Percentiles rank a stretch among this genome's conserved stretches.
phyloP scores from a whole-genome alignment of 2,888 invertebrate genomes.

The Mechanitis messenoides region DNA sequence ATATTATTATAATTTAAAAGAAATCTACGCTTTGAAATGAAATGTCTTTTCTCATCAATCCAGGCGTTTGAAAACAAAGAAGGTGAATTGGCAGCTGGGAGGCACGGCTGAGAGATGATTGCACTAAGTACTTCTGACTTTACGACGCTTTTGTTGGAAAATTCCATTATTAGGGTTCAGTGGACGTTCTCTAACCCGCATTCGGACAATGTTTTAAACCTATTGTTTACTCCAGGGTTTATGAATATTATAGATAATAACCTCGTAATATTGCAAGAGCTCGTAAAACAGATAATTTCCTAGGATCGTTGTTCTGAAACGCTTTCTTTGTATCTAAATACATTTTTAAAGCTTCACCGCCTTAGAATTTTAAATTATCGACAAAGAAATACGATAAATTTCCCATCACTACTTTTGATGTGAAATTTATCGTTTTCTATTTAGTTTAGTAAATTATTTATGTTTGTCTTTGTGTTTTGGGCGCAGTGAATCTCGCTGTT shows the following conservation, averaged over 20 bases:
- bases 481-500: too few relatives aligned
- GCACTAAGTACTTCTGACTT: conserved; percentile 43
- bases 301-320: conserved; percentile 12
- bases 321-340: conserved; percentile 13
- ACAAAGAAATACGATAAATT: neutral
- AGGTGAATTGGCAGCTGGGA: conserved; percentile 54
- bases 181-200: conserved; percentile 22
- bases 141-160: conserved; percentile 41
- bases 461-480: too few relatives aligned
- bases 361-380: neutral
- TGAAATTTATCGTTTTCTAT: too few relatives aligned
- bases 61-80: conserved; percentile 53
- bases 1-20: conserved; percentile 28
- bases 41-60: conserved; percentile 46
- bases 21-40: conserved; percentile 40
- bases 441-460: too few relatives aligned
- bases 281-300: conserved; percentile 14
- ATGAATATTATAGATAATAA: conserved; percentile 16
- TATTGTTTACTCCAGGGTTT: conserved; percentile 36
- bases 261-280: conserved; percentile 9
- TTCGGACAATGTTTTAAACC: conserved; percentile 28
- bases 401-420: too few relatives aligned
- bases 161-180: conserved; percentile 38
- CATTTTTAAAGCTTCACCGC: neutral
- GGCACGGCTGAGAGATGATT: conserved; percentile 42